A percentile compares a stretch with the other conserved stretches of the same genome.
phyloP scores from a whole-genome alignment of 2,888 invertebrate genomes.

The Calephelis perditalis region DNA sequence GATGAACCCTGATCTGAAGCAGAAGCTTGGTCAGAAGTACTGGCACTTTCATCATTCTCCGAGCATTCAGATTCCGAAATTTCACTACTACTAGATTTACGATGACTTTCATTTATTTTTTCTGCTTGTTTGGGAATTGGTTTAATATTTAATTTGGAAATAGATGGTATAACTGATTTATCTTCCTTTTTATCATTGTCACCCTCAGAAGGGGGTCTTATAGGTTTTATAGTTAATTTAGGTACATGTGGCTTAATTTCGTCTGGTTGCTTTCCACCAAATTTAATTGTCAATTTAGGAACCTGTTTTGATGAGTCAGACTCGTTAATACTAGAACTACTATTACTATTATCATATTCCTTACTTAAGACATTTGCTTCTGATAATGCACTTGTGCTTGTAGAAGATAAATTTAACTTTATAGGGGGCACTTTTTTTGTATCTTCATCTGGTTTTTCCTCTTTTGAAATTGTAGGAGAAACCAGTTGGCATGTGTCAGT shows the following conservation, averaged over 20 bases:
- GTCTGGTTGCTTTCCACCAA: constrained; percentile 54
- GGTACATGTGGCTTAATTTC: constrained; percentile 61
- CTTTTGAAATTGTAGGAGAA: background rate
- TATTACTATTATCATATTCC: constrained; percentile 28
- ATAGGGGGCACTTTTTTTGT: constrained; percentile 30
- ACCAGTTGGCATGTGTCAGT: background rate
- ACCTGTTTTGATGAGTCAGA: constrained; percentile 54
- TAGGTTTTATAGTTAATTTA: constrained; percentile 61
- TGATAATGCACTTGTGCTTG: constrained; percentile 33
- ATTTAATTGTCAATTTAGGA: constrained; percentile 72
- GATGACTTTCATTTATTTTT: constrained; percentile 63
- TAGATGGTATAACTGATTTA: constrained; percentile 53
- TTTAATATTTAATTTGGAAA: constrained; percentile 71
- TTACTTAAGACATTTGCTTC: constrained; percentile 26
- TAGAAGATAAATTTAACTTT: constrained; percentile 43
- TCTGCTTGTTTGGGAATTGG: constrained; percentile 68
- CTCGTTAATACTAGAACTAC: constrained; percentile 34
- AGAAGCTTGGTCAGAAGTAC: constrained; percentile 64
- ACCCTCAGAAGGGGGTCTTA: constrained; percentile 44
- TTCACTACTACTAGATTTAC: constrained; percentile 73
- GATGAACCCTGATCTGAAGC: constrained; percentile 58
- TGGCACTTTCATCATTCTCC: constrained; percentile 74
- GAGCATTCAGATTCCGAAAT: constrained; percentile 74
- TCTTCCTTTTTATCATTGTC: constrained; percentile 35
- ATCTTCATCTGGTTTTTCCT: constrained; percentile 9